These are phyloP conservation scores for Homalodisca vitripennis DNA, from an alignment of 1,140 invertebrate genomes.

Conservation along the genomic window DNA sequence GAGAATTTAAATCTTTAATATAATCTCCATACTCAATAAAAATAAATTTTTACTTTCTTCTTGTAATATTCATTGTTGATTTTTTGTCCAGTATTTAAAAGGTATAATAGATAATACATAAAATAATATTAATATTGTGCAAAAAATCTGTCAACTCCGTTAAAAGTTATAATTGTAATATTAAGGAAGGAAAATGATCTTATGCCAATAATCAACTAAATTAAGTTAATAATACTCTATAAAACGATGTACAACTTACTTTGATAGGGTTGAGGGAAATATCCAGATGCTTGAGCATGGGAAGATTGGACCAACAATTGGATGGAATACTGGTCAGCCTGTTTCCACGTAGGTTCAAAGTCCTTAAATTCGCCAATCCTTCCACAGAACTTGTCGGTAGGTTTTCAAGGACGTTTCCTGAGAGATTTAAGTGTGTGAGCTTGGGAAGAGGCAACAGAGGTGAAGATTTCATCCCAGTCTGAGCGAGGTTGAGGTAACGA, in stretches of 20 bases:
- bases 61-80: too few relatives aligned
- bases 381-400: slow-evolving; percentile 62
- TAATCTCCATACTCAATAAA: too few relatives aligned
- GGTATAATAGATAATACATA: too few relatives aligned
- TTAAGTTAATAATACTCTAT: too few relatives aligned
- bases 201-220: too few relatives aligned
- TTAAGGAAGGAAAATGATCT: too few relatives aligned
- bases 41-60: too few relatives aligned
- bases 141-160: too few relatives aligned
- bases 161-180: too few relatives aligned
- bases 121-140: too few relatives aligned
- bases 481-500: slow-evolving; percentile 69
- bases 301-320: slow-evolving; percentile 57
- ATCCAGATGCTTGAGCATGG: slow-evolving; percentile 60
- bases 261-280: slow-evolving; percentile 64
- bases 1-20: too few relatives aligned
- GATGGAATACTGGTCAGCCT: slow-evolving; percentile 62
- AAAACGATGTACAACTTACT: slow-evolving; percentile 45
- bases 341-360: slow-evolving; percentile 66
- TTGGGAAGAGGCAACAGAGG: slow-evolving; percentile 70
- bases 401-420: slow-evolving; percentile 65
- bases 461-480: slow-evolving; percentile 69
- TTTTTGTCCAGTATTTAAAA: too few relatives aligned
- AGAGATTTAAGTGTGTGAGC: slow-evolving; percentile 72
- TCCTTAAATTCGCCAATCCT: slow-evolving; percentile 60